Evolutionary conservation across 1,140 invertebrate genomes (phyloP), one percentile per base, ranked within the genome.

Genomic region (Lepidostoma basale): DNA sequence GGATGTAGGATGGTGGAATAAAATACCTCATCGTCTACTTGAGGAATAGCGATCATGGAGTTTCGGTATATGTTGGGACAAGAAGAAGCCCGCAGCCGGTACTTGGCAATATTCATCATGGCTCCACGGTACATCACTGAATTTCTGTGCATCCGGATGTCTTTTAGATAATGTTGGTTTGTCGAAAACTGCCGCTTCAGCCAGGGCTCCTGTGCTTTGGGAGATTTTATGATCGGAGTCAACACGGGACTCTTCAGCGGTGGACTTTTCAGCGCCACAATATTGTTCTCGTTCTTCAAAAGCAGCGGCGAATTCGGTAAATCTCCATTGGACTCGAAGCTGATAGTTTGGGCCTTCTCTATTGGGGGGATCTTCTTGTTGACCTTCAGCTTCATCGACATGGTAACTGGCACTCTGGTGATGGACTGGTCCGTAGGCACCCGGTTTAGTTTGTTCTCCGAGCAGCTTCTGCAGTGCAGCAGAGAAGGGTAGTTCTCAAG

Each of bases 31-130:
- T 89, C 88, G 76, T 89, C 88, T 74, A 91, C 87, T 75, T 91
- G 88, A 25, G 89, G 88, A 18, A 95, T 87, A 0, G 92, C 93
- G 8, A 91, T 91, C 88, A 95, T 95, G 0, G 93, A 95, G 76
- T 95, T 95, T 72, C 90, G 87, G 76, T 93, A 95, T 75, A 96
- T 95, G 79, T 96, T 90, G 0, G 94, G 93, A 79, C 93, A 95
- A 16, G 93, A 95, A 0, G 92, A 95, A 6, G 93, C 93, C 45
- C 92, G 86, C 62, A 95, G 80, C 47, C 90, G 85, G 78, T 96
- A 96, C 60, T 90, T 86, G 67, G 89, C 88, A 56, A 92, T 88
- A 77, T 92, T 92, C 25, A 94, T 79, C 79, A 92, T 90, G 1
- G 92, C 92, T 42, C 90, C 91, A 68, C 94, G 87, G 78, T 93